Conservation (phyloP, 2,888 invertebrate genomes). For the Euphydryas editha region DNA sequence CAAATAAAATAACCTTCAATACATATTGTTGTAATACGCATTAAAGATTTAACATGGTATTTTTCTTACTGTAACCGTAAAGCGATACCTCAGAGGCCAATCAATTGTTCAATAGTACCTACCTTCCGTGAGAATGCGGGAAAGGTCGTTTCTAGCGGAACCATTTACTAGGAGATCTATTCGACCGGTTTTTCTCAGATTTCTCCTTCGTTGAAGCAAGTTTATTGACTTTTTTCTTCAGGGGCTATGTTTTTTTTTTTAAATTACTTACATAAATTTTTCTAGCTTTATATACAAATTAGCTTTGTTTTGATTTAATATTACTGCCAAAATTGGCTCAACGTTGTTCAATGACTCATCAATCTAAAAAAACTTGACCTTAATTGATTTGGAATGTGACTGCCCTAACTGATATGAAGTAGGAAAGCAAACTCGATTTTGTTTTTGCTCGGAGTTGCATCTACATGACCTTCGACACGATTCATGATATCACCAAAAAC, state of each 20-base stretch:
- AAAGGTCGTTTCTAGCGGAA: background rate
- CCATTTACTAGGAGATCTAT: background rate
- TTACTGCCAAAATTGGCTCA: no score
- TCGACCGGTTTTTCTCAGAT: background rate
- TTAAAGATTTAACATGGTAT: constrained; percentile 13
- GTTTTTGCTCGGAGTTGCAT: background rate
- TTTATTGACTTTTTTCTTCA: background rate
- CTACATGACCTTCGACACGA: constrained; percentile 48
- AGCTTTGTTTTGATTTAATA: no score
- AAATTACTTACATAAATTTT: no score
- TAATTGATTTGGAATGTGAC: background rate
- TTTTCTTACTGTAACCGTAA: constrained; percentile 8
- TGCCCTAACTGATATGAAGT: background rate
- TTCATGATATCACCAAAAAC: constrained; percentile 49
- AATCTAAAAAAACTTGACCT: no score
- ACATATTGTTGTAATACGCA: constrained; percentile 7
- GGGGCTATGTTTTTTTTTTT: background rate
- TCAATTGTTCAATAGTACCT: constrained; percentile 10
- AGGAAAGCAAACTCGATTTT: background rate
- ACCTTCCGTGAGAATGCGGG: background rate
- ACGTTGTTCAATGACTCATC: no score
- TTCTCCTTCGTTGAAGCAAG: background rate
- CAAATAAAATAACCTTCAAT: constrained; percentile 12
- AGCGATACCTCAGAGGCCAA: constrained; percentile 18
- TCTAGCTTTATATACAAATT: no score